A percentile compares a stretch with the other conserved stretches of the same genome.
Evolutionary conservation across 2,113 vertebrate genomes (phyloP).

Genomic region (Oxyura jamaicensis): DNA sequence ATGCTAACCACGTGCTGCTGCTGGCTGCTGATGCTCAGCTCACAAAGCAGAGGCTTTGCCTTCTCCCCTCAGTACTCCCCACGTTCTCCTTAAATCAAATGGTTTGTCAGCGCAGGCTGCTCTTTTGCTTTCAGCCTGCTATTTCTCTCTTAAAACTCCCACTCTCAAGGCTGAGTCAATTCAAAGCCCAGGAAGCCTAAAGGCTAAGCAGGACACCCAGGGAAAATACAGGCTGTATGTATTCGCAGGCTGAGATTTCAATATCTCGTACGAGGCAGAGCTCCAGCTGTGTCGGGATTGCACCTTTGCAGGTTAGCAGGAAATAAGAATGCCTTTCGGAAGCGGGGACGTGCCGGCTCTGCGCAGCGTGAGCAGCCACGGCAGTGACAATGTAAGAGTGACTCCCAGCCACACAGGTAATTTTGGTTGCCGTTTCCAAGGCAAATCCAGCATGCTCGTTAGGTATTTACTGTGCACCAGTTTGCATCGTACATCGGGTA

Average conservation of each 20-base stretch:
- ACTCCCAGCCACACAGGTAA: neutral
- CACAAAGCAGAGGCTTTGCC: neutral
- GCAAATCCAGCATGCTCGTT: neutral
- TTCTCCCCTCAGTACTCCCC: neutral
- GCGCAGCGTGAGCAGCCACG: neutral
- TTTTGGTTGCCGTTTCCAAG: neutral
- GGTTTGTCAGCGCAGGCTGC: neutral
- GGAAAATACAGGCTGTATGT: constrained; percentile 33
- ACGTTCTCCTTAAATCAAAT: neutral
- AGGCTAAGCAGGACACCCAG: constrained; percentile 15
- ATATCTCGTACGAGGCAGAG: neutral
- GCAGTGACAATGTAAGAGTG: neutral
- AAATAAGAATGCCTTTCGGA: constrained; percentile 29
- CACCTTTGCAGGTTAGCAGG: neutral
- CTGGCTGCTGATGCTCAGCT: neutral
- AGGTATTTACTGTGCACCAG: neutral
- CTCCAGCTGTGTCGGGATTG: constrained; percentile 39
- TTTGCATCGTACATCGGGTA: fast-evolving
- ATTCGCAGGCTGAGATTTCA: constrained; percentile 12
- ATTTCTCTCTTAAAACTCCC: constrained; percentile 42
- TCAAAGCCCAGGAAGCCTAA: constrained; percentile 27
- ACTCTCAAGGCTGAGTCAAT: constrained; percentile 52
- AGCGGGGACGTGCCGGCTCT: neutral
- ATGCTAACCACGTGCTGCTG: neutral
- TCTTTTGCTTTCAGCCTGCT: constrained; percentile 51